Base-by-base conservation (phyloP, 2,888 invertebrate genomes). In the Branchinecta sandiegonensis region DNA sequence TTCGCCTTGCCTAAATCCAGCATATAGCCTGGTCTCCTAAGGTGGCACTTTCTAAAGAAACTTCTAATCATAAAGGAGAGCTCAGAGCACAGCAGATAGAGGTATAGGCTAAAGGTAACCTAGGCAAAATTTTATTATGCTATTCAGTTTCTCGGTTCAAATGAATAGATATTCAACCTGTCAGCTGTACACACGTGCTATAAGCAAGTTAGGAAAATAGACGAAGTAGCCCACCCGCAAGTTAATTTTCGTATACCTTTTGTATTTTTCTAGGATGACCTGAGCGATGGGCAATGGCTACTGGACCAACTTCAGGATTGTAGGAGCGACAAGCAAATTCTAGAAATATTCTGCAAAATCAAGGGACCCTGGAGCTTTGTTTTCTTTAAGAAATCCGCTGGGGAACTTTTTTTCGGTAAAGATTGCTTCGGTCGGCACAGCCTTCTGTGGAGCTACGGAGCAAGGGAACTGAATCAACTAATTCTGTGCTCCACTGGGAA, bases 391-490 rank as follows among this genome's bases (percentile, higher is more conserved):
- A 84, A 82, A 75, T 67, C 72, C 7, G 77, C 76, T 0, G 78
- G 82, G 64, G 76, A 77, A 13, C 73, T 95, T 63, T 91, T 88
- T 81, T 92, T 94, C 78, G 86, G 87, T 2, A 82, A 94, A 75
- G 95, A 96, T 78, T 81, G 82, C 72, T 84, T 90, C 76, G 95
- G 95, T 50, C 81, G 95, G 72, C 86, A 90, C 75, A 91, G 94
- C 77, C 79, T 96, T 66, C 78, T 95, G 63, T 80, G 79, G 77
- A 76, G 72, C 47, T 48, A 68, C 17, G 68, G 68, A 12, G 12
- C 69, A 12, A 48, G 46, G 13, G 63, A 65, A 37, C 11, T 71
- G 7, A 47, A 47, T 8, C 69, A 73, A 47, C 48, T 73, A 7
- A 65, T 79, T 10, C 37, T 37, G 6, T 74, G 76, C 5, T 78